phyloP scores from a whole-genome alignment of 2,113 vertebrate species.

The Dasyurus viverrinus region DNA sequence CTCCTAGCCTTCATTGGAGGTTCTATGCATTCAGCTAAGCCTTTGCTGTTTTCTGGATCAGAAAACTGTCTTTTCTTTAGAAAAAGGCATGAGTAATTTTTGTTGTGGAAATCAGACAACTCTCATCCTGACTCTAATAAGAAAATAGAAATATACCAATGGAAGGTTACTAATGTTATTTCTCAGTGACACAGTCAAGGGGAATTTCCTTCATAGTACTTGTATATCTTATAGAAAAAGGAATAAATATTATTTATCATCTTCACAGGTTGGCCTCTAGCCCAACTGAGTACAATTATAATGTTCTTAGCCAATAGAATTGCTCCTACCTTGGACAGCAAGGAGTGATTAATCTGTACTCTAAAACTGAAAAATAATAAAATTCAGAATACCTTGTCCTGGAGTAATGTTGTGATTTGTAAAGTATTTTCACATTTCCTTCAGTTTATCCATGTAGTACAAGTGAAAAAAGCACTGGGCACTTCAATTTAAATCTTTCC shows the following conservation, averaged over 20 bases:
- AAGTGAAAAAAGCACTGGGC: not conserved
- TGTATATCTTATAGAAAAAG: not conserved
- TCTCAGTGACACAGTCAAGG: not conserved
- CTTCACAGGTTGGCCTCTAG: slow-evolving; percentile 54
- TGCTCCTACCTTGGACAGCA: slow-evolving; percentile 52
- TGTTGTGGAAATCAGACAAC: not conserved
- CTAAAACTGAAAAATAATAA: slow-evolving; percentile 69
- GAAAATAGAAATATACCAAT: not conserved
- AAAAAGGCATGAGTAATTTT: not conserved
- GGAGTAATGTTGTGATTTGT: slow-evolving; percentile 19
- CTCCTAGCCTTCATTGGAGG: not conserved
- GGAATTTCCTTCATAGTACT: not conserved
- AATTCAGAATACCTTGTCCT: slow-evolving; percentile 46
- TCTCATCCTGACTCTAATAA: not conserved
- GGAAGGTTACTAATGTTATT: not conserved
- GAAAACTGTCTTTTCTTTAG: not conserved
- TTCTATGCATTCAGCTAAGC: not conserved
- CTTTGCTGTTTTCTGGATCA: not conserved
- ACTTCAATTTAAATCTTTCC: not conserved
- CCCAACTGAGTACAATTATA: slow-evolving; percentile 64
- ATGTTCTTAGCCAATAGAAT: slow-evolving; percentile 61
- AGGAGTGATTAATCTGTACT: slow-evolving; percentile 66
- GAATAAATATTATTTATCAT: slow-evolving; percentile 34
- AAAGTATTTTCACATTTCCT: not conserved
- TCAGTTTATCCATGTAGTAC: not conserved